A percentile compares a stretch with the other conserved stretches of the same genome.
These are phyloP conservation scores for Panurus biarmicus DNA, from an alignment of 2,113 vertebrate genomes.

Conservation along the genomic window DNA sequence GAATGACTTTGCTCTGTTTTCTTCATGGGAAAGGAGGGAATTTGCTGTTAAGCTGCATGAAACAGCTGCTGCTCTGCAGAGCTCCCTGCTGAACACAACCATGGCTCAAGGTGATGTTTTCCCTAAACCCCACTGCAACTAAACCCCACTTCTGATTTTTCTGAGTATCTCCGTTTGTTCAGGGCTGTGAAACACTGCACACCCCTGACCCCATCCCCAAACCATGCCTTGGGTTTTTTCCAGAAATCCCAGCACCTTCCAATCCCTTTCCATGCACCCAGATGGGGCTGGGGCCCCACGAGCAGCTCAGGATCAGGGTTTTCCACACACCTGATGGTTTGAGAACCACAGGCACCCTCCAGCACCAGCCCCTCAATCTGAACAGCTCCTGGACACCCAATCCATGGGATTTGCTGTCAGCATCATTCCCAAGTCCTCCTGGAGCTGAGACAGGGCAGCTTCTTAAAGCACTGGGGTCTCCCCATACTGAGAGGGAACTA, in stretches of 20 bases:
- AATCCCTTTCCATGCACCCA: background rate
- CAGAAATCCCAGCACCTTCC: background rate
- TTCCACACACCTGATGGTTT: background rate
- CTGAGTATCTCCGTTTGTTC: background rate
- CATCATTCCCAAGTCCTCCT: background rate
- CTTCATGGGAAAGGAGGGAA: background rate
- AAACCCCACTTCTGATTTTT: background rate
- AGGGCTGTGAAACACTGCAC: background rate
- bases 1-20: background rate
- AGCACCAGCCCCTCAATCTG: background rate
- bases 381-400: background rate
- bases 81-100: background rate
- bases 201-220: background rate
- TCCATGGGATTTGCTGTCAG: background rate
- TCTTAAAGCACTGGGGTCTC: background rate
- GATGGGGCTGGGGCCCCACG: background rate
- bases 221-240: accelerated
- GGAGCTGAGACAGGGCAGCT: background rate
- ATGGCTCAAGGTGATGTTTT: background rate
- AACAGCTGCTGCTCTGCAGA: background rate
- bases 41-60: background rate
- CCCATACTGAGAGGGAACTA: background rate
- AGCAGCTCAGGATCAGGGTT: background rate
- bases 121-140: background rate
- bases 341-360: background rate